Evolutionary conservation across 1,140 invertebrate genomes (phyloP).

Genomic region (Drosophila nebulosa): DNA sequence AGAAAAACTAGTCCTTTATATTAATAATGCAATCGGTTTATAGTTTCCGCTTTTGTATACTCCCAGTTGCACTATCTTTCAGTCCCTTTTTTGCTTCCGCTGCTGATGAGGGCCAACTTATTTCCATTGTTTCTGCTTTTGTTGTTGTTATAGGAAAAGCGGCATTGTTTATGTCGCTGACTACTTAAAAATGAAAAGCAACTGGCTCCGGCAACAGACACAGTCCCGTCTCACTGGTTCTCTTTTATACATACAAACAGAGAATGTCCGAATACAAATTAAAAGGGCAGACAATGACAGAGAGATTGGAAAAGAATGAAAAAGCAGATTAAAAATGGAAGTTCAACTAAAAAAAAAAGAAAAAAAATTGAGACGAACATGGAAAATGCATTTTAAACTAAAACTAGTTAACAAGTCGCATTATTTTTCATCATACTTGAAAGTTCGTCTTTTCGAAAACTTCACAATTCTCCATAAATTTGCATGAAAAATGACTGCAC

Average conservation of each 20-base stretch:
- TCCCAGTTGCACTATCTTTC: slow-evolving; percentile 5
- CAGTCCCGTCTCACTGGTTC: neutral
- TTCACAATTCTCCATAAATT: slow-evolving; percentile 67
- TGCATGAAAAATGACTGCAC: slow-evolving; percentile 62
- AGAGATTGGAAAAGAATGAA: slow-evolving; percentile 40
- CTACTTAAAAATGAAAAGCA: slow-evolving; percentile 42
- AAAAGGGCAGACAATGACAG: neutral
- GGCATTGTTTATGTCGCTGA: slow-evolving; percentile 56
- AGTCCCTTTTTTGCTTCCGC: slow-evolving; percentile 17
- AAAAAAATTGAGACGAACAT: slow-evolving; percentile 31
- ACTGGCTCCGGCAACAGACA: slow-evolving; percentile 3
- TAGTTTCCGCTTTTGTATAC: slow-evolving; percentile 30
- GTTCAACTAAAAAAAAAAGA: slow-evolving; percentile 32
- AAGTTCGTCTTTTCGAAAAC: slow-evolving; percentile 46
- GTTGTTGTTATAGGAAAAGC: slow-evolving; percentile 29
- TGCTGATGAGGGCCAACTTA: slow-evolving; percentile 44
- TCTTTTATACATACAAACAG: slow-evolving; percentile 1
- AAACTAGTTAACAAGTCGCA: slow-evolving; percentile 74
- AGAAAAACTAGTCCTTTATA: slow-evolving; percentile 8
- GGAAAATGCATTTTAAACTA: slow-evolving; percentile 72
- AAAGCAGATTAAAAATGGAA: slow-evolving; percentile 17
- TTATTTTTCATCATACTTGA: slow-evolving; percentile 73
- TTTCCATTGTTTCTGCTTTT: slow-evolving; percentile 11
- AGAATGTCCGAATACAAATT: slow-evolving; percentile 9
- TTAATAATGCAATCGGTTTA: slow-evolving; percentile 36